Percentiles rank a stretch among this genome's conserved stretches.
Evolutionary conservation across 2,113 vertebrate genomes (phyloP).

Genomic region (rabbit (Oryctolagus cuniculus)): mOryCun1.1 NC_091432.1:232552001-232552500

Average conservation of each 20-base stretch:
- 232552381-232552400: no score
- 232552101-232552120: accelerated
- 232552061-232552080: accelerated
- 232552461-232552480: no score
- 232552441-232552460: no score
- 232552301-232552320: no score
- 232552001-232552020: background rate
- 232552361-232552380: no score
- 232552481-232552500: no score
- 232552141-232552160: accelerated
- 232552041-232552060: background rate
- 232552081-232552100: background rate
- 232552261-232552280: background rate
- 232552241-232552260: background rate
- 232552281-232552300: background rate
- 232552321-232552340: no score
- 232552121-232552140: background rate
- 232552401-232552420: no score
- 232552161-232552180: accelerated
- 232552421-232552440: no score
- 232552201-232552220: background rate
- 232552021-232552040: background rate
- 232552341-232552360: no score
- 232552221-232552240: background rate
- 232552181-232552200: accelerated